Conservation (phyloP, 2,113 vertebrate genomes). For the Hypanus sabinus region DNA sequence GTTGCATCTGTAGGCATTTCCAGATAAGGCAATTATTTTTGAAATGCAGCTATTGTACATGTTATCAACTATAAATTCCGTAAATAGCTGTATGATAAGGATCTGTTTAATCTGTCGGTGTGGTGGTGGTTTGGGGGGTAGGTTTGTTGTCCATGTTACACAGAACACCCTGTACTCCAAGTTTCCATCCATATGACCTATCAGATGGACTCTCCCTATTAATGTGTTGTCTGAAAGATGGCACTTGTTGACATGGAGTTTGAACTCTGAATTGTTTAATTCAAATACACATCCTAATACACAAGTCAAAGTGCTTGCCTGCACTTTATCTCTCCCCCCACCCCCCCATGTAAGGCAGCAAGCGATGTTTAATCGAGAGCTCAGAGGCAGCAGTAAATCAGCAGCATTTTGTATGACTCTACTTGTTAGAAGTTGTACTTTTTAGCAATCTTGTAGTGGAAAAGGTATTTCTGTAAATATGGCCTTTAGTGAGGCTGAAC, state of each 20-base stretch:
- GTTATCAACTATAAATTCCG: not conserved
- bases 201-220: not conserved
- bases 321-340: not conserved
- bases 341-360: not conserved
- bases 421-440: not conserved
- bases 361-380: not conserved
- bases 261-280: not conserved
- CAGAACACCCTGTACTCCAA: too few species aligned
- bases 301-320: not conserved
- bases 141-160: too few species aligned
- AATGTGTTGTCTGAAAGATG: not conserved
- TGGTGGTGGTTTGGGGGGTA: too few species aligned
- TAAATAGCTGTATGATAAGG: not conserved
- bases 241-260: not conserved
- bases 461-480: not conserved
- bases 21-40: not conserved
- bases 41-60: not conserved
- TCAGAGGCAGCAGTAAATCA: not conserved
- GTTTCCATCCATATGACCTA: too few species aligned
- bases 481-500: too few species aligned
- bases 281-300: not conserved
- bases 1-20: not conserved
- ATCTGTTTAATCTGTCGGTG: not conserved
- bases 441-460: not conserved
- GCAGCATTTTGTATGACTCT: not conserved